These are phyloP conservation scores for Acanthiza pusilla DNA, from an alignment of 2,797 vertebrate genomes.

Conservation along the genomic window DNA sequence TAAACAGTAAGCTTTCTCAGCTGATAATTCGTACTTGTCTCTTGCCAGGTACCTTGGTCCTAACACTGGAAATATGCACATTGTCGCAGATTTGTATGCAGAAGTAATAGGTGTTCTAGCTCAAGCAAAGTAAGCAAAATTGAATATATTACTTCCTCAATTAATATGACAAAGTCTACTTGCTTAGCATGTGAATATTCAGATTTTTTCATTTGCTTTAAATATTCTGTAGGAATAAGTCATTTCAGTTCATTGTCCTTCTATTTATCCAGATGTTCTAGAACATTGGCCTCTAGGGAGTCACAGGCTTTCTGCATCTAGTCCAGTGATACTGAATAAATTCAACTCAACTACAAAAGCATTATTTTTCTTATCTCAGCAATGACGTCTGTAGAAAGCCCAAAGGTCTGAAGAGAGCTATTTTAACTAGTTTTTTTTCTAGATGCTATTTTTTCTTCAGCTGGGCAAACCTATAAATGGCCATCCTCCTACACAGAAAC, in stretches of 20 bases:
- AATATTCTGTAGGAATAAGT: not conserved
- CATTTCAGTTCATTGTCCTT: not conserved
- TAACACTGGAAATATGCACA: slow-evolving; percentile 99
- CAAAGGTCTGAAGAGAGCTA: slow-evolving; percentile 38
- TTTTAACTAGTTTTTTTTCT: slow-evolving; percentile 39
- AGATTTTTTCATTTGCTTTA: not conserved
- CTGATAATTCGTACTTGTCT: slow-evolving; percentile 20
- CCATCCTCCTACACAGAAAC: slow-evolving; percentile 11
- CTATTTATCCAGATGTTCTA: slow-evolving; percentile 17
- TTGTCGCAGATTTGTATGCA: slow-evolving; percentile 96
- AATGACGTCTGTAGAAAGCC: slow-evolving; percentile 12
- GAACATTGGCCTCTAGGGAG: not conserved
- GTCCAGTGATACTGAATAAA: not conserved
- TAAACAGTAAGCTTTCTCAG: not conserved
- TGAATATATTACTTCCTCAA: not conserved
- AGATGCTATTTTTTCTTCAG: slow-evolving; percentile 29
- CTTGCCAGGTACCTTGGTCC: slow-evolving; percentile 90
- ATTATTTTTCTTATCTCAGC: slow-evolving; percentile 36
- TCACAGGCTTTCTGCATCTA: not conserved
- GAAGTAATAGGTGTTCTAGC: slow-evolving; percentile 96
- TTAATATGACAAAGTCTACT: not conserved
- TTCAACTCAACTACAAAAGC: not conserved
- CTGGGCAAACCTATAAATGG: slow-evolving; percentile 50
- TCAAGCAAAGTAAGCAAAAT: slow-evolving; percentile 90
- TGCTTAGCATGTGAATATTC: not conserved